phyloP scores from a whole-genome alignment of 2,797 vertebrate species.

The Urophycis tenuis region DNA sequence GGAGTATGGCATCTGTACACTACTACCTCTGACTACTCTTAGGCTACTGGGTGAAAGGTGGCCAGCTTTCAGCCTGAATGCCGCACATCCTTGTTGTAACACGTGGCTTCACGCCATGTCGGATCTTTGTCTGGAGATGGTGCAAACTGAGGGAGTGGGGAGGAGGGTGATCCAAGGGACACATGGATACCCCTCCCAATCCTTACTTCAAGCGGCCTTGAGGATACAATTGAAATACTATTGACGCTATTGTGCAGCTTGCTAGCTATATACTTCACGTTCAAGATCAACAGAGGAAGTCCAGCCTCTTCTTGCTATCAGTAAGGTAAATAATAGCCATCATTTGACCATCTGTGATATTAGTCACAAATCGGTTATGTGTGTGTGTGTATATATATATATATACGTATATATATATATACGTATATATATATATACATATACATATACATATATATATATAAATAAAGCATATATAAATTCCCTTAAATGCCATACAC shows the following conservation, averaged over 20 bases:
- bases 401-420: too few relatives aligned
- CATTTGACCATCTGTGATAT: constrained; percentile 26
- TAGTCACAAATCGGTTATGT: constrained; percentile 18
- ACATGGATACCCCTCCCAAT: constrained; percentile 16
- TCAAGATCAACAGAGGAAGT: constrained; percentile 38
- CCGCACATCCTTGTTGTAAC: constrained; percentile 16
- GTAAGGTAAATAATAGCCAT: constrained; percentile 30
- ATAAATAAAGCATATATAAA: constrained; percentile 18
- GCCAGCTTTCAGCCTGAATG: constrained; percentile 11
- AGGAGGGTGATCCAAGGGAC: constrained; percentile 27
- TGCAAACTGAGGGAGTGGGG: constrained; percentile 5
- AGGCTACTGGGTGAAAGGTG: constrained; percentile 3
- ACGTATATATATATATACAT: too few relatives aligned
- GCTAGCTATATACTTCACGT: constrained; percentile 13
- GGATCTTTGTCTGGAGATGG: constrained; percentile 21
- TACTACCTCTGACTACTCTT: constrained; percentile 5
- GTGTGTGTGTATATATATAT: constrained; percentile 5
- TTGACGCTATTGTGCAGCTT: constrained; percentile 32
- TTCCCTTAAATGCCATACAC: constrained; percentile 23
- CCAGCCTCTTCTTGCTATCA: constrained; percentile 44
- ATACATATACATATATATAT: too few relatives aligned
- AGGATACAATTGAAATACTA: constrained; percentile 29
- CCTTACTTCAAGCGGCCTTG: constrained; percentile 24
- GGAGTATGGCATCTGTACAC: constrained; percentile 21
- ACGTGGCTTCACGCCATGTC: too few relatives aligned